These are phyloP conservation scores for Steromphala cineraria DNA, from an alignment of 2,888 invertebrate species.

Conservation along the genomic window DNA sequence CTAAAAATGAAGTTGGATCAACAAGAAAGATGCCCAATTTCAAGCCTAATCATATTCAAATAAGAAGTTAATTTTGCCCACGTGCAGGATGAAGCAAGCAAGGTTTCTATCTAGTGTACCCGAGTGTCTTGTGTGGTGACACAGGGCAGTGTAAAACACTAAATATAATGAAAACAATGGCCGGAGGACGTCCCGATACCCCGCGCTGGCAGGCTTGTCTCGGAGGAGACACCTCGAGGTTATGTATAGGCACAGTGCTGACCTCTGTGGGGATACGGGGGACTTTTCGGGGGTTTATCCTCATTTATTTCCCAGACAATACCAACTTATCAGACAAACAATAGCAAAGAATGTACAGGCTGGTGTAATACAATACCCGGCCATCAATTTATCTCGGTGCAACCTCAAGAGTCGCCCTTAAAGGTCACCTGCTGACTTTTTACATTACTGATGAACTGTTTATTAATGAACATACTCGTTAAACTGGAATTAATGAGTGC, in stretches of 20 bases:
- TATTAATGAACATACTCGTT: not conserved
- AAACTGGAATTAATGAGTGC: not conserved
- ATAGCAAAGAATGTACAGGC: not conserved
- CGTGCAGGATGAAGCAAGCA: too few species aligned
- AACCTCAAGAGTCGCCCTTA: not conserved
- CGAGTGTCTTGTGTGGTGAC: not conserved
- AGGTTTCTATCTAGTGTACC: not conserved
- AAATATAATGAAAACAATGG: constrained; percentile 8
- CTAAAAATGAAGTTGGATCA: too few species aligned
- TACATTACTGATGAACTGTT: not conserved
- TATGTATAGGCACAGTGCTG: not conserved
- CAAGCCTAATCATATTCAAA: too few species aligned
- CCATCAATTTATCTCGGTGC: not conserved
- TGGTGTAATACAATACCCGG: not conserved
- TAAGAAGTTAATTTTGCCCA: too few species aligned
- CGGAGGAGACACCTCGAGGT: not conserved
- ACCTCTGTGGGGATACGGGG: not conserved
- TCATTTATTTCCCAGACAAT: constrained; percentile 5
- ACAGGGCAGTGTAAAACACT: not conserved
- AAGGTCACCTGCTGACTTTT: not conserved
- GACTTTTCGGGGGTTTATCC: not conserved
- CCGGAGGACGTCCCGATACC: not conserved
- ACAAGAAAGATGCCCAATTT: too few species aligned
- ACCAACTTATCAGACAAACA: not conserved
- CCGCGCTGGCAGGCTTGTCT: not conserved